A percentile compares a stretch with the other conserved stretches of the same genome.
phyloP scores from a whole-genome alignment of 1,140 invertebrate species.

The Uloborus diversus region DNA sequence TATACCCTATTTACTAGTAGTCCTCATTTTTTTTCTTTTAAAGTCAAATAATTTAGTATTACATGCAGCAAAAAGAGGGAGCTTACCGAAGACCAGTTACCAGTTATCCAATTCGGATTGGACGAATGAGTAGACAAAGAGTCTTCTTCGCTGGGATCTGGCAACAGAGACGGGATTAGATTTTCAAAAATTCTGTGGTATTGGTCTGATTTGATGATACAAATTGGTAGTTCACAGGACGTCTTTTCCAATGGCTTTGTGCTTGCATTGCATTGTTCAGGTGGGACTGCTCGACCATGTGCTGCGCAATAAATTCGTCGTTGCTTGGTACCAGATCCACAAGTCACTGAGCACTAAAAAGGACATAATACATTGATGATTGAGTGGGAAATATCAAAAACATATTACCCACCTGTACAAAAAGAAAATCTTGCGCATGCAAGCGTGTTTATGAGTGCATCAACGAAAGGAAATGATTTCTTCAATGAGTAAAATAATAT shows the following conservation, averaged over 20 bases:
- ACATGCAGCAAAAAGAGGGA: background rate
- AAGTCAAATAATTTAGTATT: too few relatives aligned
- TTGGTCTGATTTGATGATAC: background rate
- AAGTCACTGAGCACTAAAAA: conserved; percentile 54
- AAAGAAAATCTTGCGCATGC: too few relatives aligned
- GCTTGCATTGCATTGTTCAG: conserved; percentile 25
- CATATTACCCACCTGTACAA: too few relatives aligned
- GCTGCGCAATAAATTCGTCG: conserved; percentile 26
- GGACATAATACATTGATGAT: too few relatives aligned
- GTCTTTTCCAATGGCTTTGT: background rate
- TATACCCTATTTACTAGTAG: too few relatives aligned
- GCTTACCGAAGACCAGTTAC: conserved; percentile 35
- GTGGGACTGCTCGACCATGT: background rate
- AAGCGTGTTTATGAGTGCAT: too few relatives aligned
- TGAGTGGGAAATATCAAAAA: too few relatives aligned
- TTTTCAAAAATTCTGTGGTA: conserved; percentile 1
- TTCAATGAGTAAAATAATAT: too few relatives aligned
- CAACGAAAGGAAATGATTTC: too few relatives aligned
- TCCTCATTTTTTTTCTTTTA: too few relatives aligned
- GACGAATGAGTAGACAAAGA: background rate
- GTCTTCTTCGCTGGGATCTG: background rate
- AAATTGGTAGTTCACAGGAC: background rate
- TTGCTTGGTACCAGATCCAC: conserved; percentile 40
- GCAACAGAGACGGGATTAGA: conserved; percentile 4
- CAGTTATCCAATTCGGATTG: conserved; percentile 9